Conservation (phyloP, 2,888 invertebrate genomes). For the Panorpa germanica region DNA sequence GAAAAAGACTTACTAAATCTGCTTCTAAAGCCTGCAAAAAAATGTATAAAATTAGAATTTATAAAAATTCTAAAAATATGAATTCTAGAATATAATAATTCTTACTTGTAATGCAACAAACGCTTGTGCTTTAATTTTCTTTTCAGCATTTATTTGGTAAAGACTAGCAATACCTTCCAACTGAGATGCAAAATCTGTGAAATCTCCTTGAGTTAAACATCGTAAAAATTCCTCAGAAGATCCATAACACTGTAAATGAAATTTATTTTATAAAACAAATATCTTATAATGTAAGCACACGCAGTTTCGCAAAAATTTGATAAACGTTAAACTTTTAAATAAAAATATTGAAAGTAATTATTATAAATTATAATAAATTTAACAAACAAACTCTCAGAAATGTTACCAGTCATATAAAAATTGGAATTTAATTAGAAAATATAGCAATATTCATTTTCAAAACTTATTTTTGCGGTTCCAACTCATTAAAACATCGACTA, state of each 20-base stretch:
- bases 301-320: no score
- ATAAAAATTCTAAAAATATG: no score
- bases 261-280: no score
- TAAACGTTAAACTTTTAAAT: conserved; percentile 32
- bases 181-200: conserved; percentile 80
- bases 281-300: no score
- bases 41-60: no score
- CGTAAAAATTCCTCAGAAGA: conserved; percentile 76
- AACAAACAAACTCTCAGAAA: background rate
- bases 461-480: no score
- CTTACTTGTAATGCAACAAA: conserved; percentile 79
- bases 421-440: no score
- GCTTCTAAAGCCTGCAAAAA: conserved; percentile 80
- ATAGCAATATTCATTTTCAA: no score
- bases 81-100: no score
- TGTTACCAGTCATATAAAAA: no score
- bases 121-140: conserved; percentile 85
- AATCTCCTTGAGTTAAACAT: conserved; percentile 69
- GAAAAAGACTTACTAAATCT: conserved; percentile 66
- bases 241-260: no score
- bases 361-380: background rate
- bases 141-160: conserved; percentile 86
- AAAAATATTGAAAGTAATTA: conserved; percentile 5
- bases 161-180: conserved; percentile 82
- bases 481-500: no score